Conservation (phyloP, 2,797 vertebrate genomes). For the Hylomyscus alleni region DNA sequence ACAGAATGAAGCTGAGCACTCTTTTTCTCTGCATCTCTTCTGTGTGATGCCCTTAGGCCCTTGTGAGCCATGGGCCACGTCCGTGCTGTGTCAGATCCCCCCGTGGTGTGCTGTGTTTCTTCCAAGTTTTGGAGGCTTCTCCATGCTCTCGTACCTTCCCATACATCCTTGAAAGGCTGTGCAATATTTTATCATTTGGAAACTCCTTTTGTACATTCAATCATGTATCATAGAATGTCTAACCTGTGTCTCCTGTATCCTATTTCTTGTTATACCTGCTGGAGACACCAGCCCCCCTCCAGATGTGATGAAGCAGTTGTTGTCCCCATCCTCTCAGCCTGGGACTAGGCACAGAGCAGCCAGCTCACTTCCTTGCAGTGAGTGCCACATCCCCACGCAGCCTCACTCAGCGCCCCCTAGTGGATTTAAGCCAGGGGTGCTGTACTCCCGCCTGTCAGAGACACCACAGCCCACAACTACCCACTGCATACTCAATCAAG, state of each 20-base stretch:
- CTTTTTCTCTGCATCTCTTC: no score
- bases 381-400: not conserved
- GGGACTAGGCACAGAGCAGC: not conserved
- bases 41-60: accelerated
- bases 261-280: not conserved
- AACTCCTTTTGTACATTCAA: not conserved
- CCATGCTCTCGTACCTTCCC: accelerated
- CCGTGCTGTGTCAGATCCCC: not conserved
- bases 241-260: not conserved
- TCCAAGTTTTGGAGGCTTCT: accelerated
- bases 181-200: accelerated
- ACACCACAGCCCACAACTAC: not conserved
- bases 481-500: not conserved
- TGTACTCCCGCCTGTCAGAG: not conserved
- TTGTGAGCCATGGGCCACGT: not conserved
- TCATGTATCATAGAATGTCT: accelerated
- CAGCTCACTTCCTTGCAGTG: accelerated
- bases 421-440: not conserved
- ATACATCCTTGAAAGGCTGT: not conserved
- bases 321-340: not conserved
- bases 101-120: not conserved
- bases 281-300: not conserved
- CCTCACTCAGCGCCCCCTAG: not conserved
- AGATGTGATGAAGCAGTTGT: accelerated
- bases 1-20: accelerated